phyloP scores from a whole-genome alignment of 2,888 invertebrate species.

The Eulithis testata region DNA sequence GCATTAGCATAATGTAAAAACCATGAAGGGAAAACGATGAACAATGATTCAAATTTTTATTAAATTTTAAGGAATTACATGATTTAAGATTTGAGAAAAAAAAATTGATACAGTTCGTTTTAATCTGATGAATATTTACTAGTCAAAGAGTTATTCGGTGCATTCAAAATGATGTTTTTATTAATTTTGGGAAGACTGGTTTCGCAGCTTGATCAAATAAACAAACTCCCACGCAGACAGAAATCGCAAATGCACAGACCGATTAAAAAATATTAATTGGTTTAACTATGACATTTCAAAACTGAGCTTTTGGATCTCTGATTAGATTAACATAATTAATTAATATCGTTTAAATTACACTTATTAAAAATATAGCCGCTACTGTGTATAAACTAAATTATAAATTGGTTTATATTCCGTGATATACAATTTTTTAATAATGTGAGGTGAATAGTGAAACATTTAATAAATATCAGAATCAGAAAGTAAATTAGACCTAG shows the following conservation, averaged over 20 bases:
- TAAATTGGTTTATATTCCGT: not conserved
- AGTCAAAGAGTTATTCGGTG: slow-evolving; percentile 1
- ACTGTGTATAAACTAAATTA: not conserved
- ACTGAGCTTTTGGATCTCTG: slow-evolving; percentile 31
- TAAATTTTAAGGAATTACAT: slow-evolving; percentile 5
- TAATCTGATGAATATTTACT: slow-evolving; percentile 6
- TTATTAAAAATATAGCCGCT: not conserved
- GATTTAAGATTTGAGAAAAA: not conserved
- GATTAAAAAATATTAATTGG: slow-evolving; percentile 35
- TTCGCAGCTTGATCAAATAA: slow-evolving; percentile 40
- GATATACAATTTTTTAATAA: not conserved
- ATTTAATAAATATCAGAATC: not conserved
- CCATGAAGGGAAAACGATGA: no score
- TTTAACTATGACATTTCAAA: slow-evolving; percentile 40
- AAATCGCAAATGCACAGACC: slow-evolving; percentile 37
- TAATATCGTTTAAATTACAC: slow-evolving; percentile 4
- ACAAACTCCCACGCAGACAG: slow-evolving; percentile 50
- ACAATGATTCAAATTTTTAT: not conserved
- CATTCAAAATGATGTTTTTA: slow-evolving; percentile 34
- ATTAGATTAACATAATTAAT: slow-evolving; percentile 29
- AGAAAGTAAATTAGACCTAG: not conserved
- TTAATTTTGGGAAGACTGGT: slow-evolving; percentile 31
- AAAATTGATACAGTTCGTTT: not conserved
- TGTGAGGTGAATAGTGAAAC: not conserved
- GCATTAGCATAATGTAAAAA: slow-evolving; percentile 32